These are phyloP conservation scores for Gadus macrocephalus DNA, from an alignment of 2,113 vertebrate species.

Conservation along the genomic window DNA sequence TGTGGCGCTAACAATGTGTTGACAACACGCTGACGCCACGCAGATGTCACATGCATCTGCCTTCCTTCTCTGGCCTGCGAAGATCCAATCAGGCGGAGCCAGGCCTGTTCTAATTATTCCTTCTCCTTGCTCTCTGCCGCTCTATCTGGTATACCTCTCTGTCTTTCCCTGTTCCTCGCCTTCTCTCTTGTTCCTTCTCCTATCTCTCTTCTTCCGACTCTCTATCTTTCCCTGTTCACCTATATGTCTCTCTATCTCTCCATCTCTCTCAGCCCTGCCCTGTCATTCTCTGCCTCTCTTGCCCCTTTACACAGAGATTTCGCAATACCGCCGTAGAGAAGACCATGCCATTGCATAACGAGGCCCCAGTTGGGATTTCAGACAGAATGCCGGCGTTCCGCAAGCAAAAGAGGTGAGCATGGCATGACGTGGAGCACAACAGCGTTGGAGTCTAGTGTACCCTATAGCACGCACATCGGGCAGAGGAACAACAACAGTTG, in stretches of 20 bases:
- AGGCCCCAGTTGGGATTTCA: too few relatives aligned
- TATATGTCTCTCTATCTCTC: not conserved
- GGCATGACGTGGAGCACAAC: too few relatives aligned
- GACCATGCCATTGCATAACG: too few relatives aligned
- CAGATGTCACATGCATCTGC: conserved; percentile 74
- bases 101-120: conserved; percentile 13
- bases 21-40: conserved; percentile 73
- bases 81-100: conserved; percentile 46
- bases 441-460: too few relatives aligned
- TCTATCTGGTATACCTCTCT: conserved; percentile 21
- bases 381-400: too few relatives aligned
- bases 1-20: conserved; percentile 68
- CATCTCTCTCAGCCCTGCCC: too few relatives aligned
- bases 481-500: too few relatives aligned
- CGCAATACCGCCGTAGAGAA: too few relatives aligned
- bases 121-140: conserved; percentile 2
- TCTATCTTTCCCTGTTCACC: conserved; percentile 3
- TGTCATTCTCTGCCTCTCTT: too few relatives aligned
- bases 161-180: conserved; percentile 1
- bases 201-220: conserved; percentile 13
- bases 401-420: too few relatives aligned
- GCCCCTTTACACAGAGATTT: too few relatives aligned
- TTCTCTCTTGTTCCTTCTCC: not conserved
- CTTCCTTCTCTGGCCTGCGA: conserved; percentile 52
- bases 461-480: too few relatives aligned